Evolutionary conservation across 2,797 vertebrate genomes (phyloP), one percentile per base, ranked within the genome.

Genomic region (Alouatta caraya): DNA sequence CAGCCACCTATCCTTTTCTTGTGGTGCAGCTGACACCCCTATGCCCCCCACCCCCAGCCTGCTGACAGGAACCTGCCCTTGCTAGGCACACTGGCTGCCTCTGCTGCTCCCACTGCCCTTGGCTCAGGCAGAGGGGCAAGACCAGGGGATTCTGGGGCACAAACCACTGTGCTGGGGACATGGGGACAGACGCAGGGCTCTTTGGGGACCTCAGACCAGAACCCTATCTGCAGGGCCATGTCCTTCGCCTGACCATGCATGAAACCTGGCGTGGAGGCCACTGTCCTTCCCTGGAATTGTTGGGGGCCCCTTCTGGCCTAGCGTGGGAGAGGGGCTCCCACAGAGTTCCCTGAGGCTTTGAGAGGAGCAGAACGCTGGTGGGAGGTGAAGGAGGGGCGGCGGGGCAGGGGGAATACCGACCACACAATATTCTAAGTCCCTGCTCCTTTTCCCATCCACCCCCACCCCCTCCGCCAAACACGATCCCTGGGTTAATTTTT

Each of bases 401-500:
- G 80, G 90, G 83, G 81, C 96, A 89, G 90, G 90, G 92, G 96
- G 91, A 88, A 97, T 88, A 97, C 97, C 33, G 28, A 95, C 97
- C 93, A 93, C 96, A 90, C 84, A 90, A 2, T 46, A 92, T 84
- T 95, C 64, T 3, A 0, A 90, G 48, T 91, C 95, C 93, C 92
- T n/a, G 88, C 96, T 96, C 96, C 94, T 80, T 88, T 75, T 52
- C 83, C 96, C 64, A 82, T 50, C 94, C 97, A 95, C 96, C 92
- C 95, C 97, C 95, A 93, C 73, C 97, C 96, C 94, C 93, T 96
- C 96, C 87, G 1, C 96, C 76, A 95, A 98, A 95, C 97, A 97
- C 97, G 88, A 95, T 98, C 97, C 92, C 92, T 76, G 94, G 94
- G 96, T 97, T 98, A 98, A 98, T 98, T 98, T 98, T 97, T 98